A percentile compares a stretch with the other conserved stretches of the same genome.
These are phyloP conservation scores for Ifrita kowaldi DNA, from an alignment of 2,113 vertebrate species.

Conservation along the genomic window DNA sequence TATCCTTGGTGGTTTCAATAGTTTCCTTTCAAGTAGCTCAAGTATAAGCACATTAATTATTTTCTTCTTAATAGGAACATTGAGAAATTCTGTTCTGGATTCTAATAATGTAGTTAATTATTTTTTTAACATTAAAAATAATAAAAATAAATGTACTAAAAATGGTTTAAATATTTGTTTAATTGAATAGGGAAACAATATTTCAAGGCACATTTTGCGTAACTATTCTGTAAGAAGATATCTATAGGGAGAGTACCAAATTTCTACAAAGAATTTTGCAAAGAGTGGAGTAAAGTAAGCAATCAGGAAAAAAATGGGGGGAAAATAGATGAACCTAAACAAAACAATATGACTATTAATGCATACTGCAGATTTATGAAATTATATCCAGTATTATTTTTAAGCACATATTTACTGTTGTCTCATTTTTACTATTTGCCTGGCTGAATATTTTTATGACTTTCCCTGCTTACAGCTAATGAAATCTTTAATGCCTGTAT, in stretches of 20 bases:
- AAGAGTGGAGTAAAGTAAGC: background rate
- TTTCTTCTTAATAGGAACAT: background rate
- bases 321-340: background rate
- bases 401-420: background rate
- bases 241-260: background rate
- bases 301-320: background rate
- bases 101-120: background rate
- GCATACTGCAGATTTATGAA: background rate
- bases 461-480: background rate
- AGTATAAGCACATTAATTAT: background rate
- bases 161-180: background rate
- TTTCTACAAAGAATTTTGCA: background rate
- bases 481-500: background rate
- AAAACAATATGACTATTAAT: background rate
- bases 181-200: background rate
- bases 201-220: background rate
- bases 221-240: background rate
- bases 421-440: background rate
- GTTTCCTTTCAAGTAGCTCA: constrained; percentile 3
- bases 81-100: background rate
- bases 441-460: background rate
- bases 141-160: background rate
- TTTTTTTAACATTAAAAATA: background rate
- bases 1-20: background rate
- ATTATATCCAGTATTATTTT: background rate